These are phyloP conservation scores for Patiria miniata DNA, from an alignment of 35 echinoderm and acorn worm species.

Conservation along the genomic window DNA sequence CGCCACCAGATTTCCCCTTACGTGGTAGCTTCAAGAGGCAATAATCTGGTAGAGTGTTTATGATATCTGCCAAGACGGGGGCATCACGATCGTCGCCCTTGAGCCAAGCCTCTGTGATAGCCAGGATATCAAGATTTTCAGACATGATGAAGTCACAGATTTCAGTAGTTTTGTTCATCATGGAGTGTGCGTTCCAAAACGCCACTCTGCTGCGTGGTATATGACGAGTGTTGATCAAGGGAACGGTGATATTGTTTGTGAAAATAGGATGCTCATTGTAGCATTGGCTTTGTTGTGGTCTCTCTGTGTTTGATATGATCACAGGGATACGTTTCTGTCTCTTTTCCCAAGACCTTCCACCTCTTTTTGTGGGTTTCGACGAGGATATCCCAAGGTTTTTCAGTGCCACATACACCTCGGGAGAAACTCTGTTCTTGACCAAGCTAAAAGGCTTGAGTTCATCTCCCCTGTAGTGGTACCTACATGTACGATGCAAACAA, in stretches of 20 bases:
- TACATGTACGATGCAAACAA: too few species aligned
- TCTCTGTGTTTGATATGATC: neutral
- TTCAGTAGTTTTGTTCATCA: slow-evolving; percentile 63
- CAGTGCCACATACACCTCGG: neutral
- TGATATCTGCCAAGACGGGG: slow-evolving; percentile 42
- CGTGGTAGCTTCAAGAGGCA: too few species aligned
- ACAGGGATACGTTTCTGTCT: neutral
- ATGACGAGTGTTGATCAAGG: neutral
- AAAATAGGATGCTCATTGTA: neutral
- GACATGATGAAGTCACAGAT: slow-evolving; percentile 55
- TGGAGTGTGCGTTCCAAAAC: slow-evolving; percentile 54
- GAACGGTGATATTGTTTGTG: slow-evolving; percentile 6
- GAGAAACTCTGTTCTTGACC: neutral
- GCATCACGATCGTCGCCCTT: slow-evolving; percentile 44
- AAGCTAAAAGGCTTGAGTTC: too few species aligned
- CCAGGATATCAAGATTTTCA: slow-evolving; percentile 40
- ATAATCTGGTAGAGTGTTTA: slow-evolving; percentile 46
- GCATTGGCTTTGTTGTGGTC: neutral
- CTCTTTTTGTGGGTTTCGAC: neutral
- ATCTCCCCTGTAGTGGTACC: too few species aligned
- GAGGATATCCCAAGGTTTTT: neutral
- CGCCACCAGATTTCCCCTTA: too few species aligned
- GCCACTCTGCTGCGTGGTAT: neutral
- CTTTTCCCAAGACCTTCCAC: neutral
- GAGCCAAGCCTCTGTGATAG: slow-evolving; percentile 56